phyloP scores from a whole-genome alignment of 1,140 invertebrate species.

The Theocolax elegans region DNA sequence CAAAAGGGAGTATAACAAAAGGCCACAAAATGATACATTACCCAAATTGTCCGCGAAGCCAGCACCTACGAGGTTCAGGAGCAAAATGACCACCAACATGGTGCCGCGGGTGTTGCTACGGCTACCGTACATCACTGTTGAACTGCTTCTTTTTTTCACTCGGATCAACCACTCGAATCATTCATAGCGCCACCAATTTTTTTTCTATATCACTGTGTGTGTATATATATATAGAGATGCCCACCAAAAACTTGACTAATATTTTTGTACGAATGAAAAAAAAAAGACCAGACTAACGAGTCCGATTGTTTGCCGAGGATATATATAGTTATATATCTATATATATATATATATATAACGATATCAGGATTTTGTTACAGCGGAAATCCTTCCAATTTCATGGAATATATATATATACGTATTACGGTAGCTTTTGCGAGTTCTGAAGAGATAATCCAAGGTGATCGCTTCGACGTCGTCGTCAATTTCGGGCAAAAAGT shows the following conservation, averaged over 20 bases:
- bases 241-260: too few species aligned
- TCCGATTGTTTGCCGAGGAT: too few species aligned
- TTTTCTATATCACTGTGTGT: background rate
- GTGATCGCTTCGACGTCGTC: background rate
- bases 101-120: conserved; percentile 34
- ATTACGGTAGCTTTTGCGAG: background rate
- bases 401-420: too few species aligned
- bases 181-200: conserved; percentile 22
- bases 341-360: background rate
- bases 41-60: conserved; percentile 50
- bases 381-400: background rate
- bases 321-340: background rate
- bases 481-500: too few species aligned
- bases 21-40: conserved; percentile 41
- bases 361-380: too few species aligned
- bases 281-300: too few species aligned
- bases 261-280: too few species aligned
- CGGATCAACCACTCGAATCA: conserved; percentile 32
- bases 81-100: conserved; percentile 47
- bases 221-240: too few species aligned
- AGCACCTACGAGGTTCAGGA: conserved; percentile 28
- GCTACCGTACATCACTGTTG: conserved; percentile 20
- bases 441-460: background rate
- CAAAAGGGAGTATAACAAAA: background rate
- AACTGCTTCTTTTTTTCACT: background rate